Conservation (phyloP, 2,113 vertebrate genomes). For the Myotis lucifugus region DNA sequence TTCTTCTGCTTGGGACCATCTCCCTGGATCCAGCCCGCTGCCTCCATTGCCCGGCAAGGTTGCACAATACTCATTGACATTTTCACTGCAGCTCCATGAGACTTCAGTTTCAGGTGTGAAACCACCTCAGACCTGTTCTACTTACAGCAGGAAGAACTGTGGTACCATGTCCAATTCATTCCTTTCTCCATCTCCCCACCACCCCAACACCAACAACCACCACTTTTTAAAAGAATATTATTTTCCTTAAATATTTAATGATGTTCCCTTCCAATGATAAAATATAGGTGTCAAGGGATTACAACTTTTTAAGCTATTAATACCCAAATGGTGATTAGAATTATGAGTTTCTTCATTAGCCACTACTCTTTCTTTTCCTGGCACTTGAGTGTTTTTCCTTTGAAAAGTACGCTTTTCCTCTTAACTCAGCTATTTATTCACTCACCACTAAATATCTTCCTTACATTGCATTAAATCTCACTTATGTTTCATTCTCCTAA, state of each 20-base stretch:
- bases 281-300: background rate
- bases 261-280: background rate
- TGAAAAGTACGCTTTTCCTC: background rate
- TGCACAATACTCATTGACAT: background rate
- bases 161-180: background rate
- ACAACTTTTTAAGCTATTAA: background rate
- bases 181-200: background rate
- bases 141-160: background rate
- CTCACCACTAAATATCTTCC: background rate
- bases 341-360: background rate
- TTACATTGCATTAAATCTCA: background rate
- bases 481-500: background rate
- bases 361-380: background rate
- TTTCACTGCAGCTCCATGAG: background rate
- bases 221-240: constrained; percentile 10
- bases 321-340: background rate
- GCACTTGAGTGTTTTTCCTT: background rate
- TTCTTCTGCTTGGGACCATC: background rate
- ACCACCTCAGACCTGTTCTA: background rate
- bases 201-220: background rate
- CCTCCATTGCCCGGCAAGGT: background rate
- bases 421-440: background rate
- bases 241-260: constrained; percentile 12
- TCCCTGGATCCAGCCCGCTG: background rate
- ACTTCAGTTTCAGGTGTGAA: background rate